Evolutionary conservation across 2,888 invertebrate species (phyloP).

Genomic region (Hirtodrosophila confusa): DNA sequence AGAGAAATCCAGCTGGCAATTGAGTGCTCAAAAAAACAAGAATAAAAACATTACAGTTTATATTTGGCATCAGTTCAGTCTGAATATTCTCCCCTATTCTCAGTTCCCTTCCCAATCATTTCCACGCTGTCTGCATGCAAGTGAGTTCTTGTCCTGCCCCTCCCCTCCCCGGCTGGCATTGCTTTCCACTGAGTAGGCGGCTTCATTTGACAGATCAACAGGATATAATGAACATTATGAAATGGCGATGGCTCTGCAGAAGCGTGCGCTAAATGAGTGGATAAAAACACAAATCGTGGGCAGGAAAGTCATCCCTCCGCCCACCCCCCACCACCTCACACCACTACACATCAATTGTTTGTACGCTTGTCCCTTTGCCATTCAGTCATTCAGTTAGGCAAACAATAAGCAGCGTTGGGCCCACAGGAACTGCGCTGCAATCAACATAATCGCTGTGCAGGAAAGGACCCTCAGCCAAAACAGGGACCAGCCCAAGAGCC

Average conservation of each 20-base stretch:
- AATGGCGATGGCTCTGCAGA: conserved; percentile 57
- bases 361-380: conserved; percentile 44
- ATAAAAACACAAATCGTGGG: conserved; percentile 56
- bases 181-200: conserved; percentile 42
- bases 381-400: conserved; percentile 75
- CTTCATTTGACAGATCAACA: conserved; percentile 74
- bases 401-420: conserved; percentile 69
- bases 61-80: conserved; percentile 27
- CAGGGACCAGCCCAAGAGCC: conserved; percentile 1
- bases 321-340: no score
- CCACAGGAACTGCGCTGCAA: conserved; percentile 77
- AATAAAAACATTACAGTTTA: conserved; percentile 17
- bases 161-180: neutral
- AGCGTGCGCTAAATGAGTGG: conserved; percentile 72
- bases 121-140: conserved; percentile 52
- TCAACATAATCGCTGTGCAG: conserved; percentile 78
- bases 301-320: neutral
- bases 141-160: conserved; percentile 35
- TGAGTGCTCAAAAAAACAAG: conserved; percentile 3
- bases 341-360: conserved; percentile 41
- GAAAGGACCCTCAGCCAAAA: conserved; percentile 48
- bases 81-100: conserved; percentile 1
- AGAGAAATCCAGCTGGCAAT: conserved; percentile 6
- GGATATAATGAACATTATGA: conserved; percentile 78
- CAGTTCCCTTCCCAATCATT: neutral